Evolutionary conservation across 2,113 vertebrate species (phyloP).

Genomic region (Odontesthes bonariensis): DNA sequence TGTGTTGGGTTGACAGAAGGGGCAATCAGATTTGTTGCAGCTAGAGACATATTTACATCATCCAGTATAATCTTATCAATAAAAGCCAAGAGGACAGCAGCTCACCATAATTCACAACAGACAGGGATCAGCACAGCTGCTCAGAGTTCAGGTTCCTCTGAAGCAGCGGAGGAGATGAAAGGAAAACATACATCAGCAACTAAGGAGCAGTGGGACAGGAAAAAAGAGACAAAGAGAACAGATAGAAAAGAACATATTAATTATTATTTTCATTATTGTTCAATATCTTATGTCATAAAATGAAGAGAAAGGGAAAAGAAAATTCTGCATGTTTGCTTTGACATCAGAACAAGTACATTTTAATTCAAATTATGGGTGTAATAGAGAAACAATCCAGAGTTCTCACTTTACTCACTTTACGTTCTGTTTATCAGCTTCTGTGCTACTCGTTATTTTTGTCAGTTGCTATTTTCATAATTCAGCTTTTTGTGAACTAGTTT

Average conservation of each 20-base stretch:
- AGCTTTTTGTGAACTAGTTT: too few relatives aligned
- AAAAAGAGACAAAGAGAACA: conserved; percentile 8
- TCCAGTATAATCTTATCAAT: conserved; percentile 79
- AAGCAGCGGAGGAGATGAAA: conserved; percentile 36
- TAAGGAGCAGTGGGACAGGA: conserved; percentile 6
- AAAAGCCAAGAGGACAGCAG: conserved; percentile 75
- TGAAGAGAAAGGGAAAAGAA: not conserved
- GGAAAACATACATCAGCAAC: conserved; percentile 24
- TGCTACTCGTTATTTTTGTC: too few relatives aligned
- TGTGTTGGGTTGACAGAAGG: conserved; percentile 44
- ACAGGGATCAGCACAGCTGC: conserved; percentile 74
- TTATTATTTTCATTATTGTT: not conserved
- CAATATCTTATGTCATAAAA: not conserved
- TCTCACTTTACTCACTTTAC: too few relatives aligned
- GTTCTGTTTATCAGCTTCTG: too few relatives aligned
- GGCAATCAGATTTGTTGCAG: conserved; percentile 44
- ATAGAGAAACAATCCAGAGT: too few relatives aligned
- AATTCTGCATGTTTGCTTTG: not conserved
- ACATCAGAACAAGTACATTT: not conserved
- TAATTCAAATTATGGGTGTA: too few relatives aligned
- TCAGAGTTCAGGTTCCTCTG: conserved; percentile 63
- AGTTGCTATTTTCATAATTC: too few relatives aligned
- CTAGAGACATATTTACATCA: conserved; percentile 76
- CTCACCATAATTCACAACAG: conserved; percentile 67
- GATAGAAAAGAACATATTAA: not conserved